A percentile compares a stretch with the other conserved stretches of the same genome.
Conservation (phyloP, 2,113 vertebrate species). For the Potamarius usumacintae region DNA sequence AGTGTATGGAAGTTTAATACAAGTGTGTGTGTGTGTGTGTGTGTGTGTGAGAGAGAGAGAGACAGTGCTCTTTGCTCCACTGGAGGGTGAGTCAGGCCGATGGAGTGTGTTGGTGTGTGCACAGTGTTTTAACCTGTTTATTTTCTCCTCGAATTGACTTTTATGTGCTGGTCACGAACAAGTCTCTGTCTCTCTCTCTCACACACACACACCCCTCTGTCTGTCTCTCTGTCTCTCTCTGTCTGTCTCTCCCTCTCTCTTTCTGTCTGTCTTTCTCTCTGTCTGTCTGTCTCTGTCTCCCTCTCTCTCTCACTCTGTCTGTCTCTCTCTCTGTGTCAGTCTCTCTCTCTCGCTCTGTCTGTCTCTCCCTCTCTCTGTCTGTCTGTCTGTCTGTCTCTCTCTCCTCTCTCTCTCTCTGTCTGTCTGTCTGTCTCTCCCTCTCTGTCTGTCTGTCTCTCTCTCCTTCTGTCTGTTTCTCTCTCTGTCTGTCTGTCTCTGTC, state of each 20-base stretch:
- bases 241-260: neutral
- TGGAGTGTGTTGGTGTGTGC: neutral
- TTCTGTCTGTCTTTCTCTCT: neutral
- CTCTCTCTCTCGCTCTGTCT: neutral
- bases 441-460: neutral
- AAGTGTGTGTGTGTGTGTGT: neutral
- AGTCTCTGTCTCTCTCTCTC: neutral
- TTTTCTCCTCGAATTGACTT: neutral
- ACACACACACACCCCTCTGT: neutral
- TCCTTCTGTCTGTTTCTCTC: constrained; percentile 19
- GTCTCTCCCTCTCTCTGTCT: neutral
- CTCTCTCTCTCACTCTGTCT: no score
- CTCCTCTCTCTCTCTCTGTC: neutral
- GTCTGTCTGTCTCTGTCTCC: neutral
- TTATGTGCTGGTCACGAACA: neutral
- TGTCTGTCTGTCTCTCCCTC: neutral
- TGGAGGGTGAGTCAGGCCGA: constrained; percentile 28
- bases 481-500: constrained; percentile 24
- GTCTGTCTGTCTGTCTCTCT: neutral
- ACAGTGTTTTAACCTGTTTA: neutral
- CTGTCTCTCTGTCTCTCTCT: neutral
- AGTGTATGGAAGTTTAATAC: neutral
- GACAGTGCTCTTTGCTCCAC: constrained; percentile 25
- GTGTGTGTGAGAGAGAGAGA: neutral
- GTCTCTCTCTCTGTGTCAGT: neutral